Conservation (phyloP, 2,113 vertebrate genomes). For the Neolamprologus longior region DNA sequence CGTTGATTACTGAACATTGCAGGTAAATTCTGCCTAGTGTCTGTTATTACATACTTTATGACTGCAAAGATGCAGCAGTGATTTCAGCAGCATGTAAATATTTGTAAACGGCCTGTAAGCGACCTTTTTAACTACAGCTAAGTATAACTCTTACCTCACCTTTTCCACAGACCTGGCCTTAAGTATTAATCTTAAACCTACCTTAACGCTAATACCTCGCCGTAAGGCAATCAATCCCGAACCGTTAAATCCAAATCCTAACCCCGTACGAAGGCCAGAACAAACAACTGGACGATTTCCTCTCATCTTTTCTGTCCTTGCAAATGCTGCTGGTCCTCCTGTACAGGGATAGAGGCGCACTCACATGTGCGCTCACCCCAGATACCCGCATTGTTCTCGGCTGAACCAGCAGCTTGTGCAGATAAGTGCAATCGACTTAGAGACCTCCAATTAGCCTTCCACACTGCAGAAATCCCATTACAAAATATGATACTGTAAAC, state of each 20-base stretch:
- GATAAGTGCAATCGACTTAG: slow-evolving; percentile 30
- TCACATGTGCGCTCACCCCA: not conserved
- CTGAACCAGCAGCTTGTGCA: slow-evolving; percentile 35
- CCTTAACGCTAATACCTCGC: not conserved
- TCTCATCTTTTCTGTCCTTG: not conserved
- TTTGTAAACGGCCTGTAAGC: not conserved
- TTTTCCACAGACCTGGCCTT: not conserved
- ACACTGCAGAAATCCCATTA: slow-evolving; percentile 49
- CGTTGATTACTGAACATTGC: not conserved
- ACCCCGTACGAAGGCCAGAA: not conserved
- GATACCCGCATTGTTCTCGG: slow-evolving; percentile 17
- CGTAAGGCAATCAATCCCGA: not conserved
- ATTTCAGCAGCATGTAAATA: not conserved
- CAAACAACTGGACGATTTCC: not conserved
- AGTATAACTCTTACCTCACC: not conserved
- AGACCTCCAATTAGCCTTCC: slow-evolving; percentile 42
- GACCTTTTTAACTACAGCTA: not conserved
- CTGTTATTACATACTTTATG: not conserved
- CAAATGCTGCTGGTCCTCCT: not conserved
- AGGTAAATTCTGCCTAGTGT: not conserved
- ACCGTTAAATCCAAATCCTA: slow-evolving; percentile 26
- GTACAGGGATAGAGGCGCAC: not conserved
- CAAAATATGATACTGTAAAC: slow-evolving; percentile 58
- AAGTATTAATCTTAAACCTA: slow-evolving; percentile 22
- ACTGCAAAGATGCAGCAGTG: not conserved